Evolutionary conservation across 2,888 invertebrate species (phyloP).

Genomic region (Plutella xylostella): DNA sequence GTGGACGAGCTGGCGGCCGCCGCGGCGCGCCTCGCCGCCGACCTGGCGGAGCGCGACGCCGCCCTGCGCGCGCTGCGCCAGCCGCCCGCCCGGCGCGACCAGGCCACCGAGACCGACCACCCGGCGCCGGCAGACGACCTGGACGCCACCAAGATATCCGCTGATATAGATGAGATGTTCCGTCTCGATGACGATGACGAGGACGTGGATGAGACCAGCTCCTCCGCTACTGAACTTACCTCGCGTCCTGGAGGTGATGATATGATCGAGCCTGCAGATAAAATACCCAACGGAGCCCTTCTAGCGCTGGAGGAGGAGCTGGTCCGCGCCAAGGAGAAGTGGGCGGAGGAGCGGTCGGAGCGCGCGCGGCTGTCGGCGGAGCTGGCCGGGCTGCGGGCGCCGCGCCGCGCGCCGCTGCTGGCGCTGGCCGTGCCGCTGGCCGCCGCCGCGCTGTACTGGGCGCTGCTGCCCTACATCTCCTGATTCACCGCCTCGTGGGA

Average conservation of each 20-base stretch:
- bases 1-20: slow-evolving; percentile 67
- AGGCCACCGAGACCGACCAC: slow-evolving; percentile 1
- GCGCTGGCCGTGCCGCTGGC: slow-evolving; percentile 70
- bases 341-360: slow-evolving; percentile 74
- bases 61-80: slow-evolving; percentile 20
- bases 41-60: slow-evolving; percentile 24
- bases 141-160: slow-evolving; percentile 47
- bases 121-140: slow-evolving; percentile 24
- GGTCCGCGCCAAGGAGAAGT: slow-evolving; percentile 78
- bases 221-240: slow-evolving; percentile 45
- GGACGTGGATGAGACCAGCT: slow-evolving; percentile 53
- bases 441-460: slow-evolving; percentile 70
- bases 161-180: slow-evolving; percentile 62
- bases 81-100: slow-evolving; percentile 26
- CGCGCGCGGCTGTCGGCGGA: slow-evolving; percentile 71
- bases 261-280: slow-evolving; percentile 8
- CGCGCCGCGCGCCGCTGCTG: slow-evolving; percentile 64
- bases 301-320: slow-evolving; percentile 79
- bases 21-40: slow-evolving; percentile 35
- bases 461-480: slow-evolving; percentile 70
- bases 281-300: slow-evolving; percentile 58
- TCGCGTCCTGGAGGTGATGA: slow-evolving; percentile 16
- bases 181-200: slow-evolving; percentile 48
- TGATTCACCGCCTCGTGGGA: slow-evolving; percentile 73
- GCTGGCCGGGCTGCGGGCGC: slow-evolving; percentile 69